Percentiles rank a stretch among this genome's conserved stretches.
phyloP scores from a whole-genome alignment of 2,888 invertebrate genomes.

The Hermaeophaga mercurialis region DNA sequence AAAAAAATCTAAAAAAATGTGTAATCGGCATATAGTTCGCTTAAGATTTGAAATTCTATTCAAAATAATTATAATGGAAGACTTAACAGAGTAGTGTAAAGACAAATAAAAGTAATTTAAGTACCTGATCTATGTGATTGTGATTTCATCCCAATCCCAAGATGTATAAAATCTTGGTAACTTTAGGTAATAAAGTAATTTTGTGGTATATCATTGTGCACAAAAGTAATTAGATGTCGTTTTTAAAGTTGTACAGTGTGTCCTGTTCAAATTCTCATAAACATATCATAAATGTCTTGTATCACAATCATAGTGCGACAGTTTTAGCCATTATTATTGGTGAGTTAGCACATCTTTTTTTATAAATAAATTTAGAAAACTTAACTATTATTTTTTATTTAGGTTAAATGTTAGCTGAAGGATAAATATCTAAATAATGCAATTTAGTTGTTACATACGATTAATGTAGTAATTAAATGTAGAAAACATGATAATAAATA shows the following conservation, averaged over 20 bases:
- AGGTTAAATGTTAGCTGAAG: too few species aligned
- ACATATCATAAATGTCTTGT: neutral
- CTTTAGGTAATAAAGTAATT: slow-evolving; percentile 39
- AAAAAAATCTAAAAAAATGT: slow-evolving; percentile 26
- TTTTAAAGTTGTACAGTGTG: slow-evolving; percentile 14
- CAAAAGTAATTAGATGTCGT: slow-evolving; percentile 7
- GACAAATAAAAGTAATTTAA: slow-evolving; percentile 19
- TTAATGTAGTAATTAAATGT: too few species aligned
- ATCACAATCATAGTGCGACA: neutral
- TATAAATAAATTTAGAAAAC: too few species aligned
- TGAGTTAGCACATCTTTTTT: too few species aligned
- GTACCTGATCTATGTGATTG: slow-evolving; percentile 31
- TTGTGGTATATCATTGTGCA: slow-evolving; percentile 10
- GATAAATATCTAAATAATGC: too few species aligned
- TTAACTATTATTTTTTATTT: too few species aligned
- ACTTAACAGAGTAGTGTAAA: slow-evolving; percentile 24
- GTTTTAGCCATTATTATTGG: too few species aligned
- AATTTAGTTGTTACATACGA: too few species aligned
- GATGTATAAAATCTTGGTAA: slow-evolving; percentile 41
- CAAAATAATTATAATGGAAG: slow-evolving; percentile 11
- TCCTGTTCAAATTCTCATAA: neutral
- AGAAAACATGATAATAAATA: too few species aligned
- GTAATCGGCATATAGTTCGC: slow-evolving; percentile 11
- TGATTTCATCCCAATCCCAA: slow-evolving; percentile 24
- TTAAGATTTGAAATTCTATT: slow-evolving; percentile 17